Evolutionary conservation across 2,797 vertebrate genomes (phyloP).

Genomic region (Muscicapa comitata): DNA sequence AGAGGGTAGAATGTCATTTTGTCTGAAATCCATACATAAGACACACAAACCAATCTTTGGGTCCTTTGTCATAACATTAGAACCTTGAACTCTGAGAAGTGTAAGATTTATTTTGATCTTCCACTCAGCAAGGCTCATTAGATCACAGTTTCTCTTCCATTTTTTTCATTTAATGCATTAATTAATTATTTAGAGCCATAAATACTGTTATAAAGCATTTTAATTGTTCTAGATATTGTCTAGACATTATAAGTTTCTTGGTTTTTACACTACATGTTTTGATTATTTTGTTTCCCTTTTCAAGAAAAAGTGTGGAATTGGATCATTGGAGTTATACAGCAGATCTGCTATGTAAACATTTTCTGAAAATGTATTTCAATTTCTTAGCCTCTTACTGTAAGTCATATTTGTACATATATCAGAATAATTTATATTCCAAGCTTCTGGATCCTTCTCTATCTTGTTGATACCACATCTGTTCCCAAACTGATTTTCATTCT

Average conservation of each 20-base stretch:
- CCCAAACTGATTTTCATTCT: background rate
- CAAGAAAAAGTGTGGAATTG: background rate
- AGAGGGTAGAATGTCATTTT: background rate
- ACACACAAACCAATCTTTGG: background rate
- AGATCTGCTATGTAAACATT: background rate
- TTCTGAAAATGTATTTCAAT: background rate
- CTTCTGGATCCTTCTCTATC: background rate
- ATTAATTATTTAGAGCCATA: background rate
- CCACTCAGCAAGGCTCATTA: background rate
- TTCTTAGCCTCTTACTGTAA: background rate
- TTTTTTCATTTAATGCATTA: background rate
- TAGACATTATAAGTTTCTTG: fast-evolving
- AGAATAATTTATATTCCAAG: background rate
- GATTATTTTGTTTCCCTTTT: background rate
- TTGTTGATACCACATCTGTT: background rate
- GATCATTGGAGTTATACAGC: background rate
- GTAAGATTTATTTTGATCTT: background rate
- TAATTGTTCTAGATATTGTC: background rate
- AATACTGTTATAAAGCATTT: background rate
- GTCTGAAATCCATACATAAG: background rate
- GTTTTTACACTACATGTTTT: background rate
- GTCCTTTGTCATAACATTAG: background rate
- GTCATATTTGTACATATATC: background rate
- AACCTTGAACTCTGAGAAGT: background rate
- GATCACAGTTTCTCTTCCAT: background rate